Conservation (phyloP, 2,888 invertebrate species). For the Caenorhabditis angaria region DNA sequence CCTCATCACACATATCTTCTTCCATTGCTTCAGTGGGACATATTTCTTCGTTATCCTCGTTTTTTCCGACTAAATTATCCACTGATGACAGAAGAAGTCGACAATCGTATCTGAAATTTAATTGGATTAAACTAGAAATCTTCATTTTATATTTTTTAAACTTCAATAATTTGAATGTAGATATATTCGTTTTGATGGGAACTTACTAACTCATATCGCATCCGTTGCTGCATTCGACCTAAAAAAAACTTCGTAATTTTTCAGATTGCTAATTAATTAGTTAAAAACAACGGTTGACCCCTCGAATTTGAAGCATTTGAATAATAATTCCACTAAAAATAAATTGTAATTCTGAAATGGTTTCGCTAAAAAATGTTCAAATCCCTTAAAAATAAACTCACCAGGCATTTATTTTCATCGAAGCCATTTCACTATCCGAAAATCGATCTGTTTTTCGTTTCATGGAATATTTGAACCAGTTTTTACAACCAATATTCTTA, state of each 20-base stretch:
- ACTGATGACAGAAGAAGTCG: constrained; percentile 62
- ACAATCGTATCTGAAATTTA: constrained; percentile 67
- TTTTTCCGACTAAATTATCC: constrained; percentile 77
- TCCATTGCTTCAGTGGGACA: constrained; percentile 77
- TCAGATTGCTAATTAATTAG: too few relatives aligned
- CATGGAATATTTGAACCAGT: too few relatives aligned
- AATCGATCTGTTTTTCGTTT: too few relatives aligned
- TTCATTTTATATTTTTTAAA: not conserved
- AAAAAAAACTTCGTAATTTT: constrained; percentile 6
- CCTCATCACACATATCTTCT: constrained; percentile 92
- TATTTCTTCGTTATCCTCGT: constrained; percentile 76
- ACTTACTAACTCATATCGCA: constrained; percentile 22
- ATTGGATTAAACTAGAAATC: not conserved
- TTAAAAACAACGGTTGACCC: too few relatives aligned
- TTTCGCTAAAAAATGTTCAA: too few relatives aligned
- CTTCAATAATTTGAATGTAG: not conserved
- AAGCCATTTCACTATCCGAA: too few relatives aligned
- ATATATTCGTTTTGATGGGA: too few relatives aligned
- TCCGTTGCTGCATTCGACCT: constrained; percentile 15
- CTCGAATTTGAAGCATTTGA: too few relatives aligned
- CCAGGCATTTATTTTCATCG: too few relatives aligned
- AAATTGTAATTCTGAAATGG: too few relatives aligned
- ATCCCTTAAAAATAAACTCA: too few relatives aligned
- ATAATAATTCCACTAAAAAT: too few relatives aligned
- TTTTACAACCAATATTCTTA: constrained; percentile 21